Base-by-base conservation (phyloP, 2,888 invertebrate genomes). In the Luffia ferchaultella region DNA sequence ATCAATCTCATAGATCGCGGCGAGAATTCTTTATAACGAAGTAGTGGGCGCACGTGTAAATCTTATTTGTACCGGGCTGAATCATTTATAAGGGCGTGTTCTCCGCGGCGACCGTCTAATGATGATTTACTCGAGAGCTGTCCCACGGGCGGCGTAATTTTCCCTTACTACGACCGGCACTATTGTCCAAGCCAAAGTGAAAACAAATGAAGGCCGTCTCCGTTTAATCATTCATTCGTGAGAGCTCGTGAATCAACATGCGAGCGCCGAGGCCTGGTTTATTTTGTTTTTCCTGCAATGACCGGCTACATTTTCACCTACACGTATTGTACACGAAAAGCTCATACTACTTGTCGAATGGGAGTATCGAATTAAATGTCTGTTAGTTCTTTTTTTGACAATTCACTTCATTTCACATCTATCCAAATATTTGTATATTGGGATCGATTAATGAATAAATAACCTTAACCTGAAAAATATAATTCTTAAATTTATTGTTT, bases 81-180 rank as follows among this genome's bases (percentile, higher is more conserved):
- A 79, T 79, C 70, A 79, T 79, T 79, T 79, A 78, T 79, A 76
- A 75, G 75, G 73, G 43, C 17, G 43, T 43, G 16, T n/a, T 3
- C 17, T 3, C 43, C 43, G 16, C 17, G 3, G 43, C 30, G 30
- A 12, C 30, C 30, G 59, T 63, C 73, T 80, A 80, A 80, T 80
- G 76, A 78, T 78, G 79, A 80, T 80, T 70, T 79, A 80, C 75
- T 68, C 65, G 64, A 58, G 62, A 60, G 57, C 54, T 65, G 61
- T 78, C 78, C 78, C 79, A 65, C 70, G 76, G 76, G 76, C 65
- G 63, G 68, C 70, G 76, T 78, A 78, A 77, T 76, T 79, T 73
- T 75, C 76, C 72, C 73, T 78, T 76, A 76, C 71, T 68, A 67
- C 65, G 65, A 49, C 53, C 46, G 30, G 64, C 62, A 64, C 63